phyloP scores from a whole-genome alignment of 2,888 invertebrate genomes.

The Graphium colonna region DNA sequence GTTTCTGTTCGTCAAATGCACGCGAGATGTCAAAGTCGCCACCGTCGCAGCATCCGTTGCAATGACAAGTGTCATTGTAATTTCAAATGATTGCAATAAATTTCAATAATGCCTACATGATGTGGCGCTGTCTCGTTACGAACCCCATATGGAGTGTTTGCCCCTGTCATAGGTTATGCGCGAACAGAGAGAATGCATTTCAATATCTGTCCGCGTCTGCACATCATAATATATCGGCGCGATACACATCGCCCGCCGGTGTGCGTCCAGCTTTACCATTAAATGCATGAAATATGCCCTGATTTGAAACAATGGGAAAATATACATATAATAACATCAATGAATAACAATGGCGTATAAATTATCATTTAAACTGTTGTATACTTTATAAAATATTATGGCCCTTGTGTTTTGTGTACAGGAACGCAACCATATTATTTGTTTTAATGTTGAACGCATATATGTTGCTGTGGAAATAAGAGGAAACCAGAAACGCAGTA shows the following conservation, averaged over 20 bases:
- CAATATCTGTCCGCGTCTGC: background rate
- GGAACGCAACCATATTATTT: conserved; percentile 49
- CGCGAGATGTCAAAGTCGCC: no score
- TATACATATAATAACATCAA: conserved; percentile 81
- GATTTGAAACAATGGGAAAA: conserved; percentile 80
- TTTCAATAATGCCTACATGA: conserved; percentile 41
- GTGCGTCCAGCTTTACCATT: conserved; percentile 61
- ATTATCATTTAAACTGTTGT: conserved; percentile 80
- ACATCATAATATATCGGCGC: conserved; percentile 23
- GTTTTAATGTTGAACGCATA: conserved; percentile 40
- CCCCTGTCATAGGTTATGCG: conserved; percentile 7
- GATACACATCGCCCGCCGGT: conserved; percentile 34
- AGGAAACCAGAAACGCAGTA: no score
- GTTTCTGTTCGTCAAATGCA: no score
- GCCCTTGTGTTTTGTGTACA: conserved; percentile 64
- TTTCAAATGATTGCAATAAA: conserved; percentile 51
- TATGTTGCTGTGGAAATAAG: background rate
- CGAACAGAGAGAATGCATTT: conserved; percentile 19
- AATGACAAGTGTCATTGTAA: no score
- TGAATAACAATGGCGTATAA: conserved; percentile 80
- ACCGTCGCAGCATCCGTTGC: conserved; percentile 42
- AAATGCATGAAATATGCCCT: conserved; percentile 80
- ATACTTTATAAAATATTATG: conserved; percentile 79
- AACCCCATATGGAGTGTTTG: conserved; percentile 20
- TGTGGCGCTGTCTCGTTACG: conserved; percentile 26